phyloP scores from a whole-genome alignment of 2,113 vertebrate genomes.

The Seriola aureovittata region DNA sequence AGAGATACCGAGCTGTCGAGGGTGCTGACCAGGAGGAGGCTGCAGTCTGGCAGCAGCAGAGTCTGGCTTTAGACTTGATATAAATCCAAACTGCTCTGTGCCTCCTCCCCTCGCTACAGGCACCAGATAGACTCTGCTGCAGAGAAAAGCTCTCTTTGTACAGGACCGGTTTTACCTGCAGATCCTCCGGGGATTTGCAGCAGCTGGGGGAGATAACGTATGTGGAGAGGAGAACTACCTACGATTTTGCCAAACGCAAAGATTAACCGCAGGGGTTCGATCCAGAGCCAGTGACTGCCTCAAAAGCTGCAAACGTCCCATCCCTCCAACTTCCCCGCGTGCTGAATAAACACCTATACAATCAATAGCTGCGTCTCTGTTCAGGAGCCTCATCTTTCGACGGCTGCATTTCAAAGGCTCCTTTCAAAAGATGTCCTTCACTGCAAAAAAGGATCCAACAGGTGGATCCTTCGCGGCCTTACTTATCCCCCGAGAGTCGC shows the following conservation, averaged over 20 bases:
- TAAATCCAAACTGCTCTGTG: conserved; percentile 33
- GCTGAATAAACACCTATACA: too few relatives aligned
- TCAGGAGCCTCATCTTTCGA: too few relatives aligned
- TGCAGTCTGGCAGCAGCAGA: conserved; percentile 54
- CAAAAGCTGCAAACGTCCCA: too few relatives aligned
- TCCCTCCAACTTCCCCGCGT: too few relatives aligned
- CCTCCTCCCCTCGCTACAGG: not conserved
- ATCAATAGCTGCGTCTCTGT: too few relatives aligned
- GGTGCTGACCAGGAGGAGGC: conserved; percentile 57
- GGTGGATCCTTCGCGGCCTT: too few relatives aligned
- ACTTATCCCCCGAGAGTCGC: too few relatives aligned
- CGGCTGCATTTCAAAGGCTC: too few relatives aligned
- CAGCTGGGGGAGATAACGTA: not conserved
- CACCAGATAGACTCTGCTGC: conserved; percentile 27
- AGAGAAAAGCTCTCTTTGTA: not conserved
- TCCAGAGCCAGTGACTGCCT: not conserved
- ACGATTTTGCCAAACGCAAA: not conserved
- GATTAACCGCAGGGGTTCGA: not conserved
- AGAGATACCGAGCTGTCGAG: conserved; percentile 37
- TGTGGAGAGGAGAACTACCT: not conserved
- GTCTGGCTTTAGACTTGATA: conserved; percentile 4
- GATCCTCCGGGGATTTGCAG: not conserved
- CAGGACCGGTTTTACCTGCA: not conserved
- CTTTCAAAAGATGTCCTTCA: too few relatives aligned
- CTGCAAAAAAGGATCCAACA: too few relatives aligned